Evolutionary conservation across 2,113 vertebrate genomes (phyloP), one percentile per base, ranked within the genome.

Genomic region (Meriones unguiculatus): DNA sequence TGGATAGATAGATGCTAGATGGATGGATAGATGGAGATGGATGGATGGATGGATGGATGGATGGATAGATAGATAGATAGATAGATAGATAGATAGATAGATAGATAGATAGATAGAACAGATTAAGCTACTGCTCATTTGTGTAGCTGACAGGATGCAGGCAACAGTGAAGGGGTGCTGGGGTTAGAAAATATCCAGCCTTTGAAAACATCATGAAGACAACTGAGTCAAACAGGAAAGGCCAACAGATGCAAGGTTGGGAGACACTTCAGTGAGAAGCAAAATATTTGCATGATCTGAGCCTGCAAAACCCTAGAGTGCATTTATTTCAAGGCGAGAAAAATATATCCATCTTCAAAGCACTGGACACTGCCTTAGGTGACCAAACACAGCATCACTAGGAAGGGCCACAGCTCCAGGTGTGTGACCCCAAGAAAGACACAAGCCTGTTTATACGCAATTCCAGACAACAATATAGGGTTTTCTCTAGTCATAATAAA

Each of bases 401-500:
- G 38, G 5, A n/a, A 87, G 46, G 85, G 59, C 59, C 8, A 7
- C 38, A 65, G 25, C 30, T 72, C 13, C 82, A 50, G 77, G 35
- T 54, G 54, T 28, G n/a, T 75, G 87, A n/a, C 15, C 28, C 13
- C 4, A 57, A 90, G 62, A 84, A 87, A 93, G 69, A 87, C 81
- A 32, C 22, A 35, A 7, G n/a, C 15, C 25, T 88, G 46, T 28
- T 90, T n/a, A 28, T 15, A 62, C 15, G 7, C 11, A 2, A 38
- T n/a, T 80, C 70, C 18, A 92, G 86, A 28, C 0, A 0, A 73
- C 67, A 38, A 15, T 41, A 52, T 82, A 54, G 0, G 67, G 54
- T 32, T 57, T 78, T 89, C 62, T 89, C 82, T 69, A 67, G 76
- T 94, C 92, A 87, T 30, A 81, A 94, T 82, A 69, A 95, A 85